Evolutionary conservation across 2,797 vertebrate species (phyloP), one percentile per base, ranked within the genome.

Genomic region (Meriones psammophilus): DNA sequence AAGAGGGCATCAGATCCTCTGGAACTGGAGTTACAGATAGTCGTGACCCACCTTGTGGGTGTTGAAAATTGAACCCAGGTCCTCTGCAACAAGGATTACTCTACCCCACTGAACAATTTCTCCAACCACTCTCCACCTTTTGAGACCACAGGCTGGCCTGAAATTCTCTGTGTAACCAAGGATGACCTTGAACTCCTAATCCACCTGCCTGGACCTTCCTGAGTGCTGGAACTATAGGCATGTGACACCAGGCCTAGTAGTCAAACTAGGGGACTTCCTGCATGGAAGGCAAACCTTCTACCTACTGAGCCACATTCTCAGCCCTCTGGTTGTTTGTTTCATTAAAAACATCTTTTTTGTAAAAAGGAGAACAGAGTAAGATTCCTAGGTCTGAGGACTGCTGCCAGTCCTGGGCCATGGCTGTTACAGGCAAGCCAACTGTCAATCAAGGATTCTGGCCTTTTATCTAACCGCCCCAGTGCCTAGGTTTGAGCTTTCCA

Each of bases 401-500:
- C 46, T 2, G 17, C 33, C 28, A 15, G 30, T 46, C 58, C 36
- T 17, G 14, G 50, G 6, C 28, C 39, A 30, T 4, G 0, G 39
- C 33, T 46, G 18, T 54, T 39, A 24, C 24, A 33, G 33, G 33
- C 0, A 1, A 28, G 14, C 0, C 26, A 42, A n/a, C 50, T 71
- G 58, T 46, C 74, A 50, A 26, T 33, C 33, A 8, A 66, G 39
- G 71, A n/a, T 15, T 26, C 46, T 30, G 15, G n/a, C 3, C 9
- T 30, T n/a, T 4, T 30, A 26, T 33, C 12, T 58, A 24, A 7
- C 26, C 66, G 87, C 36, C 9, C 26, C 0, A 0, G 30, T 5
- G 6, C 69, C 39, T 69, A 39, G 39, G 46, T 13, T n/a, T 1
- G 0, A 33, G 5, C 14, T 2, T n/a, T 12, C 36, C 62, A 18